phyloP scores from a whole-genome alignment of 2,113 vertebrate genomes.

The Chitala chitala region DNA sequence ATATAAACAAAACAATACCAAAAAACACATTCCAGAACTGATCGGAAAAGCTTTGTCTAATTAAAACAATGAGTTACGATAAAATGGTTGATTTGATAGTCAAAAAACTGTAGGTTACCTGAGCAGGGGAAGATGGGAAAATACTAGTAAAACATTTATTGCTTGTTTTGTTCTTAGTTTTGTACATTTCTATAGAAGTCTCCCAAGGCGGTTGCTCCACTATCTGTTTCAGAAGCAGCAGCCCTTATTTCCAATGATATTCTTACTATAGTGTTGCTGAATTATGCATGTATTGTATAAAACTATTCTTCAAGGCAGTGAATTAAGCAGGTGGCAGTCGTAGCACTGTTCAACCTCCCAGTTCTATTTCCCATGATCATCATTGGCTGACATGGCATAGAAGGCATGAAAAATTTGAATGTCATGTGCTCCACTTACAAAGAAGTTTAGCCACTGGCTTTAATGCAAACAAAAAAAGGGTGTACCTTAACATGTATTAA shows the following conservation, averaged over 20 bases:
- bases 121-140: not conserved
- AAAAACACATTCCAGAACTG: no score
- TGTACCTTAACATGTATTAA: not conserved
- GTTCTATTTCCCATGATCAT: not conserved
- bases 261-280: constrained; percentile 60
- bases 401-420: not conserved
- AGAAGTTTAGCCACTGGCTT: not conserved
- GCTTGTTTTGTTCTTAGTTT: not conserved
- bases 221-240: constrained; percentile 44
- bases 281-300: constrained; percentile 61
- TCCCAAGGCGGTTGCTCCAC: not conserved
- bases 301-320: constrained; percentile 48
- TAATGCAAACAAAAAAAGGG: not conserved
- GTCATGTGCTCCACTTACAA: not conserved
- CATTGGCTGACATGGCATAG: no score
- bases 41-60: no score
- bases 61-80: no score
- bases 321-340: constrained; percentile 43
- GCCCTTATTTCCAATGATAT: constrained; percentile 58
- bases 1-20: no score
- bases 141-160: not conserved
- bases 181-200: not conserved
- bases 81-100: no score
- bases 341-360: not conserved
- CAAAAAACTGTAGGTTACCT: not conserved